Percentiles rank a stretch among this genome's conserved stretches.
These are phyloP conservation scores for Cataglyphis altisquamis DNA, from an alignment of 2,888 invertebrate genomes.

Conservation along the genomic window DNA sequence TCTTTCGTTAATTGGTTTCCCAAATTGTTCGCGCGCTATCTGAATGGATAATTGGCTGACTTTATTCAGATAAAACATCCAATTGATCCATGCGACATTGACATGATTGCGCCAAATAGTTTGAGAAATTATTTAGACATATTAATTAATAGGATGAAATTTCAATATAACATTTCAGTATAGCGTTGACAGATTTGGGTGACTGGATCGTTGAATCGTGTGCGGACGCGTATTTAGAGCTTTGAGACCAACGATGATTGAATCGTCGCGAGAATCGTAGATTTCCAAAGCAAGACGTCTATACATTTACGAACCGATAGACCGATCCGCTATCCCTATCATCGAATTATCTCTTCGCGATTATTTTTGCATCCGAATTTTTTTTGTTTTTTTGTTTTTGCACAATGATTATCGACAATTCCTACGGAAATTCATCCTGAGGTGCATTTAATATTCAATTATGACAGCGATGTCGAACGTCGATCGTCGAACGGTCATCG, in stretches of 20 bases:
- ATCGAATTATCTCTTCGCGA: background rate
- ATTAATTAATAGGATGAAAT: background rate
- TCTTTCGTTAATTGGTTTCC: slow-evolving; percentile 11
- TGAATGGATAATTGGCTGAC: slow-evolving; percentile 23
- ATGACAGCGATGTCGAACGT: slow-evolving; percentile 61
- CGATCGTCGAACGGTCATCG: slow-evolving; percentile 44
- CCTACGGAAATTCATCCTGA: slow-evolving; percentile 59
- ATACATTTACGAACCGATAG: background rate
- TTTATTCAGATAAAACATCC: slow-evolving; percentile 3
- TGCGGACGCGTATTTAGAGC: background rate
- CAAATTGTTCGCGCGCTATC: background rate
- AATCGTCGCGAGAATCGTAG: slow-evolving; percentile 14
- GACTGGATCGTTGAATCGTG: slow-evolving; percentile 15
- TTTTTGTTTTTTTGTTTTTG: background rate
- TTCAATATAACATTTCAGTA: slow-evolving; percentile 23
- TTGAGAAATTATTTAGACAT: slow-evolving; percentile 1
- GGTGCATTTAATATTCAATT: slow-evolving; percentile 57
- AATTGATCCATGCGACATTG: slow-evolving; percentile 31
- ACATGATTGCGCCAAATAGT: background rate
- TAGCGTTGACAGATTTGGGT: slow-evolving; percentile 19
- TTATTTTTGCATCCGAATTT: background rate
- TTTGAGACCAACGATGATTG: slow-evolving; percentile 12
- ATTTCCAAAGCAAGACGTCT: background rate
- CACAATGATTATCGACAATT: slow-evolving; percentile 21
- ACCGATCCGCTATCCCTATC: background rate